Percentiles rank a stretch among this genome's conserved stretches.
Conservation (phyloP, 2,113 vertebrate species). For the Propithecus coquereli region DNA sequence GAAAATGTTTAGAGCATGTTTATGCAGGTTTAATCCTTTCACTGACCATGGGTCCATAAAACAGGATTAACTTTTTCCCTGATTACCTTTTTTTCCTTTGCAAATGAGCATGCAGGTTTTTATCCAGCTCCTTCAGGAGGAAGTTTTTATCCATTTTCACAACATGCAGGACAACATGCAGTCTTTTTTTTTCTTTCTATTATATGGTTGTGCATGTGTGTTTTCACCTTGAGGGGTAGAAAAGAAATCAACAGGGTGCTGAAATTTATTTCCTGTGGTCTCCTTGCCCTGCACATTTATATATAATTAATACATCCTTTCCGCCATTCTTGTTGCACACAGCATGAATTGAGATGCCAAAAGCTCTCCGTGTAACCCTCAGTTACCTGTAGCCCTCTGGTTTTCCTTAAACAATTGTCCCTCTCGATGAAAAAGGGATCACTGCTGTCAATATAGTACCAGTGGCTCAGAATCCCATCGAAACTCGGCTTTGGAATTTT, state of each 20-base stretch:
- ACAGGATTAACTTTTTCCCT: conserved; percentile 16
- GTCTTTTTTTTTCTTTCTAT: neutral
- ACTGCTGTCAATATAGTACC: neutral
- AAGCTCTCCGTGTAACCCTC: neutral
- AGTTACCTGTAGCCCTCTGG: neutral
- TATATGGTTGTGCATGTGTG: neutral
- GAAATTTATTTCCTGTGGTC: neutral
- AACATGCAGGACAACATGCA: neutral
- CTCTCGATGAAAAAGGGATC: neutral
- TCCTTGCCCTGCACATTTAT: neutral
- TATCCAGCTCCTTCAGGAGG: neutral
- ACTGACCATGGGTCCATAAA: conserved; percentile 28
- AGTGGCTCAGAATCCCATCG: neutral
- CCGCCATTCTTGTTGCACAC: neutral
- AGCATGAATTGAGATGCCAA: neutral
- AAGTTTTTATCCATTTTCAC: conserved; percentile 3
- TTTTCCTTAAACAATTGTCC: neutral
- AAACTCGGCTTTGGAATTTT: neutral
- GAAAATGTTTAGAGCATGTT: neutral
- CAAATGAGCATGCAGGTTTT: neutral
- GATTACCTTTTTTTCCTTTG: conserved; percentile 2
- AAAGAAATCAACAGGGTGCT: neutral
- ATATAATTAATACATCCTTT: conserved; percentile 17
- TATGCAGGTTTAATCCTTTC: conserved; percentile 23
- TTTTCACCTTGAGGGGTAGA: neutral